phyloP scores from a whole-genome alignment of 2,888 invertebrate genomes.

The Phortica magna region DNA sequence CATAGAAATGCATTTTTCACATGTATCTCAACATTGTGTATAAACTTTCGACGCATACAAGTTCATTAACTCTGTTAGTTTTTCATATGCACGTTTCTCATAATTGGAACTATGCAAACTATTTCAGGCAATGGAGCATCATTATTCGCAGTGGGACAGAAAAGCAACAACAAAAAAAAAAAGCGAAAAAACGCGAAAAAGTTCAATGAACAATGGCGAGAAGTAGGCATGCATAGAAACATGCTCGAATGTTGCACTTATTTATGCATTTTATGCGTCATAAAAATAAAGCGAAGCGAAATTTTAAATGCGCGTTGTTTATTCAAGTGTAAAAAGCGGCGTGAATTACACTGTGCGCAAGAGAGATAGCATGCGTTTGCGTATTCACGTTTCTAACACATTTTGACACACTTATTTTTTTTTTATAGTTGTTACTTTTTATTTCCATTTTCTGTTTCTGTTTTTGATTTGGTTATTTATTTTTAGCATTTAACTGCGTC shows the following conservation, averaged over 20 bases:
- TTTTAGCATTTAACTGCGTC: slow-evolving; percentile 66
- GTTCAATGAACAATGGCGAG: slow-evolving; percentile 22
- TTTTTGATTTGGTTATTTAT: slow-evolving; percentile 59
- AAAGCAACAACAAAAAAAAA: slow-evolving; percentile 1
- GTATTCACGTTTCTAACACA: not conserved
- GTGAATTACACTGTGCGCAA: not conserved
- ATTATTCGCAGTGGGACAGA: not conserved
- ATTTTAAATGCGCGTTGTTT: no score
- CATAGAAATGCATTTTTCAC: no score
- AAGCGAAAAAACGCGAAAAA: not conserved
- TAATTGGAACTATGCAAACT: slow-evolving; percentile 20
- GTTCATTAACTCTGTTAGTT: not conserved
- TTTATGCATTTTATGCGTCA: slow-evolving; percentile 4
- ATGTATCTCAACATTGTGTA: no score
- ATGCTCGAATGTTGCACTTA: not conserved
- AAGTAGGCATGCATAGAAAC: no score
- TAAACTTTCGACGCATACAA: not conserved
- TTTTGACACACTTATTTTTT: not conserved
- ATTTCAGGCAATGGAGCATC: not conserved
- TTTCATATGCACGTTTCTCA: not conserved
- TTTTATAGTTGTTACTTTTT: not conserved
- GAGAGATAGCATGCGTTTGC: not conserved
- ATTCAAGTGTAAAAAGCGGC: not conserved
- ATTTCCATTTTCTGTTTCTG: not conserved
- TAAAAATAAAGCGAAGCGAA: not conserved